Evolutionary conservation across 1,140 invertebrate genomes (phyloP).

Genomic region (Dreissena rostriformis): DNA sequence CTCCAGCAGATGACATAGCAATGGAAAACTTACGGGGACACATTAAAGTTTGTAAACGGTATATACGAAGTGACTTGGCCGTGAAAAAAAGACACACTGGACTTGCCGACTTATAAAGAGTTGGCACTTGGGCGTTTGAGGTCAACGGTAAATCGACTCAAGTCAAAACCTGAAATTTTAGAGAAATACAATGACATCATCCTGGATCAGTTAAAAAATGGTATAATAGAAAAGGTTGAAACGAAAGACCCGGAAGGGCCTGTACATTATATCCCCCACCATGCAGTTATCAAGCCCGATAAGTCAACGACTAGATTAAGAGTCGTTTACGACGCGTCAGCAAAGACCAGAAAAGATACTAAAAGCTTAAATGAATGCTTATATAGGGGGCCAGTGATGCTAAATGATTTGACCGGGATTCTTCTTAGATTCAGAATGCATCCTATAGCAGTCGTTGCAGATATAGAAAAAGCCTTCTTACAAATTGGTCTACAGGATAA

Average conservation of each 20-base stretch:
- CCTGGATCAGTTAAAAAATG: background rate
- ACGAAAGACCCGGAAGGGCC: background rate
- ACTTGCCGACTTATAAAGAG: background rate
- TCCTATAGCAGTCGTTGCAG: constrained; percentile 6
- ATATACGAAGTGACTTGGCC: constrained; percentile 8
- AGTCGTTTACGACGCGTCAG: too few relatives aligned
- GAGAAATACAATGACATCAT: constrained; percentile 19
- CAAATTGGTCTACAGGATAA: background rate
- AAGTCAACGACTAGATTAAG: constrained; percentile 5
- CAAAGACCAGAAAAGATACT: background rate
- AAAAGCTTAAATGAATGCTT: constrained; percentile 23
- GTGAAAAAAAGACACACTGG: constrained; percentile 7
- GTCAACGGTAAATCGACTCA: background rate
- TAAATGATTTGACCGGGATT: background rate
- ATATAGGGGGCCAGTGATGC: background rate
- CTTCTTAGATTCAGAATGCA: constrained; percentile 8
- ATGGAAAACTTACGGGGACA: constrained; percentile 5
- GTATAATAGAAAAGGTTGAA: constrained; percentile 16
- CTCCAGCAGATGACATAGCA: background rate
- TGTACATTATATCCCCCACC: constrained; percentile 22
- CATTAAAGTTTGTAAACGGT: constrained; percentile 10
- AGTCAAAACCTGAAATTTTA: background rate
- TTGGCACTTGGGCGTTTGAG: constrained; percentile 8
- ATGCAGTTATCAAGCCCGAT: background rate
- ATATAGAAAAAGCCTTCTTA: constrained; percentile 23